Evolutionary conservation across 2,888 invertebrate genomes (phyloP), one percentile per base, ranked within the genome.

Genomic region (Oscheius sp.): DNA sequence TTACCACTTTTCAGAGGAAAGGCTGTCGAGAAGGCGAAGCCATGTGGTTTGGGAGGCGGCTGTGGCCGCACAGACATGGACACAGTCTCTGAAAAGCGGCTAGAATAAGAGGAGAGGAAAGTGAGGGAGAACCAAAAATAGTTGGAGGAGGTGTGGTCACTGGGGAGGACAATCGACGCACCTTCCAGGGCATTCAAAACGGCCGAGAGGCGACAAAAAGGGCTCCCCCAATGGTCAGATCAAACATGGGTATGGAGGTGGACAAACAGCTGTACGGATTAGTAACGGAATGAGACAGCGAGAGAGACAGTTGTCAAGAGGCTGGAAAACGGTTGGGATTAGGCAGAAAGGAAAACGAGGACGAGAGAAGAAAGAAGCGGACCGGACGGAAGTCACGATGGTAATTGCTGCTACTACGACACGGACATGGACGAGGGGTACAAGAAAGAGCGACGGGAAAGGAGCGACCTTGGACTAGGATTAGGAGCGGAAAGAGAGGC

Each of bases 31-130:
- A 65, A 66, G 55, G 60, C 50, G 71, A 73, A 75, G 73, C 75
- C 75, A 73, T 75, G 70, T 65, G 77, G 73, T 73, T 77, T 77
- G 63, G 73, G 73, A 70, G 75, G 75, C 75, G 75, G 77, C 75
- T 75, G 75, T 68, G 75, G 71, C 77, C 75, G 77, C 75, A 77
- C 75, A 68, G 77, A 77, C 73, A 75, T 75, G 42, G 42, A 42
- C 42, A 42, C 73, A 73, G 73, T 65, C 73, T 73, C 76, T 73
- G 75, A 74, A 76, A 53, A 70, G 53, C 42, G 66, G 50, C 33
- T 51, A 62, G 21, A 21, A 21, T 21, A 21, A 21, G 21, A 21
- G 21, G 21, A 21, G 68, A 51, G 63, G 55, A 53, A 63, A 47
- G 13, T 62, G 53, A 32, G 35, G n/a, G 29, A 32, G 7, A 13